Evolutionary conservation across 2,888 invertebrate species (phyloP).

Genomic region (Rambutsinella grinnellia): DNA sequence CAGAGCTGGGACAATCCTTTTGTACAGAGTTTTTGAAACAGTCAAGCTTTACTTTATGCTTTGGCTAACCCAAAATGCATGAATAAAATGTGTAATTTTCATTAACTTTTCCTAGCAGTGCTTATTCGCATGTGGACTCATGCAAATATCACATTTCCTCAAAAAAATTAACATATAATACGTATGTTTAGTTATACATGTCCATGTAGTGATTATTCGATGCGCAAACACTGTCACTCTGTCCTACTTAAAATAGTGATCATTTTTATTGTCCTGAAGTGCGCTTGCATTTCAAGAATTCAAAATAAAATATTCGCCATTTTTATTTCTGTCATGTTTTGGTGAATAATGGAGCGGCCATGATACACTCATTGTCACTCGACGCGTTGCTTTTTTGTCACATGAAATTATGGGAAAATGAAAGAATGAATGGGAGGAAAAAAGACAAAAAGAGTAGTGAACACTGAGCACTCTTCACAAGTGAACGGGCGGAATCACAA

Average conservation of each 20-base stretch:
- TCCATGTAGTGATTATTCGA: too few species aligned
- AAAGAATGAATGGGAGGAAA: background rate
- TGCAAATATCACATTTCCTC: background rate
- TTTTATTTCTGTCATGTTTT: background rate
- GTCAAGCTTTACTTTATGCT: background rate
- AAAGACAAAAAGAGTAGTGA: background rate
- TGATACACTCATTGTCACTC: background rate
- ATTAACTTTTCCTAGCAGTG: background rate
- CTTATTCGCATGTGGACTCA: background rate
- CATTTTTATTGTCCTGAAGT: background rate
- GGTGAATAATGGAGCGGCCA: background rate
- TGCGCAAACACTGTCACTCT: too few species aligned
- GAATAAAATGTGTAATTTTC: background rate
- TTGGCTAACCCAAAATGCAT: too few species aligned
- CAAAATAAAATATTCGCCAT: background rate
- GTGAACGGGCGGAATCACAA: background rate
- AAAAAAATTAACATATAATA: background rate
- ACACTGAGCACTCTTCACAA: background rate
- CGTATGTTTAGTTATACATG: too few species aligned
- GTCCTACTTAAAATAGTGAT: too few species aligned
- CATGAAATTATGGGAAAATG: too few species aligned
- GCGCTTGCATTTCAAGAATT: background rate
- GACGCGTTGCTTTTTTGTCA: background rate
- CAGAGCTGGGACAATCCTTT: conserved; percentile 6
- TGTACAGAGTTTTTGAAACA: background rate